These are phyloP conservation scores for Cantharis flavilabris DNA, from an alignment of 2,888 invertebrate genomes.

Conservation along the genomic window DNA sequence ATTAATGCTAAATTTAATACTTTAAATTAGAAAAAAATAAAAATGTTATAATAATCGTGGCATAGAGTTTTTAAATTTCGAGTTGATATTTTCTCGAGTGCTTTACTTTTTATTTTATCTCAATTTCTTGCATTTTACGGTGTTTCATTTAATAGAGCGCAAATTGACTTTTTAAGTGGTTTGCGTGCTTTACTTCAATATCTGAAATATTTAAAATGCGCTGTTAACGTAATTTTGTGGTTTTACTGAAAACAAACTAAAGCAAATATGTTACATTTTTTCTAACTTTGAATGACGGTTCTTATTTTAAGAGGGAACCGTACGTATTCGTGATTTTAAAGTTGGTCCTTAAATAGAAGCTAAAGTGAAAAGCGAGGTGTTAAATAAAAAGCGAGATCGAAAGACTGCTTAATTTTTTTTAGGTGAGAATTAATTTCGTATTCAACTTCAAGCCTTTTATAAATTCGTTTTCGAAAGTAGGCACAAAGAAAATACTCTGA, in stretches of 20 bases:
- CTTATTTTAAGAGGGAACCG: background rate
- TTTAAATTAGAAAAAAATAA: background rate
- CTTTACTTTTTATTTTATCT: background rate
- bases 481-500: background rate
- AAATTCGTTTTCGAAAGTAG: background rate
- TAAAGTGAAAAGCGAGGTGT: background rate
- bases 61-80: background rate
- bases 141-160: background rate
- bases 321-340: background rate
- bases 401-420: background rate
- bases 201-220: conserved; percentile 1
- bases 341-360: too few relatives aligned
- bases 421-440: background rate
- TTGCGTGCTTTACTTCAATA: background rate
- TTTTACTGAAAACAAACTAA: background rate
- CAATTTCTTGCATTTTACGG: background rate
- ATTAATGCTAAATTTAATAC: background rate
- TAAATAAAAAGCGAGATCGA: background rate
- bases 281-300: background rate
- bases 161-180: conserved; percentile 3
- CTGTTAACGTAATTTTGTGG: background rate
- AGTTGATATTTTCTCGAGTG: background rate
- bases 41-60: background rate
- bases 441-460: background rate
- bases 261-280: background rate